Percentiles rank a stretch among this genome's conserved stretches.
Evolutionary conservation across 2,888 invertebrate species (phyloP).

Genomic region (Carcina quercana): DNA sequence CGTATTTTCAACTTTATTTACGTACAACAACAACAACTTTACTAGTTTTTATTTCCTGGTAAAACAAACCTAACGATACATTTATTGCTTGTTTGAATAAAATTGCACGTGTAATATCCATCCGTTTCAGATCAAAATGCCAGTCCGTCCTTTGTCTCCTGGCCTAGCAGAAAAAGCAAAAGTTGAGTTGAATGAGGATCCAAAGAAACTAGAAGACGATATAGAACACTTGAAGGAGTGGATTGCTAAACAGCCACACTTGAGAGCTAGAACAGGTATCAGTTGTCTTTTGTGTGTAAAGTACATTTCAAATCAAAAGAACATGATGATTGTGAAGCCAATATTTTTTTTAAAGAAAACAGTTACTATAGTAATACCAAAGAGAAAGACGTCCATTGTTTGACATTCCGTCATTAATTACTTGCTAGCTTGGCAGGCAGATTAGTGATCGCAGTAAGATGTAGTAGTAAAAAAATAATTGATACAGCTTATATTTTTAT

Average conservation of each 20-base stretch:
- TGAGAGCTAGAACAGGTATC: conserved; percentile 46
- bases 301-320: neutral
- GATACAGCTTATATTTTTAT: no score
- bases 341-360: neutral
- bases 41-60: no score
- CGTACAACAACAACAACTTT: no score
- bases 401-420: neutral
- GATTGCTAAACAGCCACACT: conserved; percentile 65
- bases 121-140: no score
- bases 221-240: conserved; percentile 63
- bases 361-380: neutral
- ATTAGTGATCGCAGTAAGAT: neutral
- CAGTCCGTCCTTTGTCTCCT: conserved; percentile 24
- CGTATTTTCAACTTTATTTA: no score
- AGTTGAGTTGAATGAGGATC: conserved; percentile 64
- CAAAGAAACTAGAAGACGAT: conserved; percentile 48
- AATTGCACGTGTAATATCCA: no score
- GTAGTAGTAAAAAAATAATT: no score
- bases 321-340: neutral
- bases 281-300: neutral
- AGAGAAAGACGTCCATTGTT: neutral
- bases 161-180: conserved; percentile 42
- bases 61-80: no score
- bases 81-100: no score
- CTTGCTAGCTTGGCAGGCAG: neutral